Percentiles rank a stretch among this genome's conserved stretches.
Conservation (phyloP, 2,888 invertebrate species). For the Tholera decimalis region DNA sequence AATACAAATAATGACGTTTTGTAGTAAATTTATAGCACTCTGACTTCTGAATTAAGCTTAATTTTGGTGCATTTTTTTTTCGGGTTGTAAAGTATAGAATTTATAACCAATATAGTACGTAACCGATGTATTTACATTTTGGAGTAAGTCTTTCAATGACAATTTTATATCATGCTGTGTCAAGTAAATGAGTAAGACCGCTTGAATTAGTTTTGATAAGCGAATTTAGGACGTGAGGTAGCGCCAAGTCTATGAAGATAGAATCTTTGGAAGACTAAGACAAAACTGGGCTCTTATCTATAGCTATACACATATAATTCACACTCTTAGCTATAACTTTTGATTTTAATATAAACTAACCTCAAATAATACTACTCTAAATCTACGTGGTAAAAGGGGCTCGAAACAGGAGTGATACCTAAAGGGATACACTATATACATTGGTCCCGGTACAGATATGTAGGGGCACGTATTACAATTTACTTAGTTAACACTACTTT, state of each 20-base stretch:
- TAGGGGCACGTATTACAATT: too few relatives aligned
- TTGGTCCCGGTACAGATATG: too few relatives aligned
- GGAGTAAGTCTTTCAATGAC: background rate
- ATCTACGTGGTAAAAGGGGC: too few relatives aligned
- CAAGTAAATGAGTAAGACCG: background rate
- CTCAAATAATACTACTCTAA: too few relatives aligned
- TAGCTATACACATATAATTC: background rate
- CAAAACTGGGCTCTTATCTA: background rate
- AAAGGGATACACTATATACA: too few relatives aligned
- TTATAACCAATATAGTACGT: background rate
- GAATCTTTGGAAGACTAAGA: background rate
- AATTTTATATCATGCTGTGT: background rate
- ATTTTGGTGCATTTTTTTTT: background rate
- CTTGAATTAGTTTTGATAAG: background rate
- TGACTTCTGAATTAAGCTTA: background rate
- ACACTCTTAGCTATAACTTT: too few relatives aligned
- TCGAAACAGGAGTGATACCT: too few relatives aligned
- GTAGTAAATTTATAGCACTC: slow-evolving; percentile 2
- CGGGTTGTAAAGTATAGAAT: too few relatives aligned
- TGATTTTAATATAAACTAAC: too few relatives aligned
- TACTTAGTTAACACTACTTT: too few relatives aligned
- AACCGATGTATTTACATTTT: background rate
- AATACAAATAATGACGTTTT: slow-evolving; percentile 6
- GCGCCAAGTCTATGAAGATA: background rate
- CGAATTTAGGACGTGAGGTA: background rate